Evolutionary conservation across 2,113 vertebrate species (phyloP), one percentile per base, ranked within the genome.

Genomic region (human (Homo sapiens)): DNA sequence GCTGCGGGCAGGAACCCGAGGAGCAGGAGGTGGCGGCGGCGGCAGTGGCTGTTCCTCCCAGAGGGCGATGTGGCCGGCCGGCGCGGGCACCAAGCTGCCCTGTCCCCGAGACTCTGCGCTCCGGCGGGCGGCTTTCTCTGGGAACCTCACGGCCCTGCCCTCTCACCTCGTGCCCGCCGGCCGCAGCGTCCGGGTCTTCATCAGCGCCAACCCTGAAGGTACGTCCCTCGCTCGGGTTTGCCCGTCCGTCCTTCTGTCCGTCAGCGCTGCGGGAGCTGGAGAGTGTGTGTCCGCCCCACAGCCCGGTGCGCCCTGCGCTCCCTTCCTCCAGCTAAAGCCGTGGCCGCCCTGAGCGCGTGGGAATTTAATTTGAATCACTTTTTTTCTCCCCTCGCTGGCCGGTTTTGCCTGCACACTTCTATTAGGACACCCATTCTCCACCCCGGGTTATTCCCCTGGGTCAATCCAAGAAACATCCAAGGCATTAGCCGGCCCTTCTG

Each of bases 181-280:
- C 96, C 99, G 99, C 97, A 99, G 99, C 96, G 99, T 99, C 94
- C 99, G 99, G 23, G 99, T 99, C 97, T 99, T 99, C 99, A 99
- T 99, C 98, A 99, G 99, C 97, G 98, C 99, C 98, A 99, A 99
- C 98, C 99, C 99, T 89, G 99, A 99, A 99, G 99, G 99, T 99
- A 99, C 99, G 95, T 43, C 8, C 35, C n/a, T n/a, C 11, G 23
- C 66, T 17, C 1, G n/a, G 25, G 2, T 20, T 6, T 6, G 50
- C 43, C 35, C 0, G 52, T 68, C 45, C 0, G 79, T 45, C 73
- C 27, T 25, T 30, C 22, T 2, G 57, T 84, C 32, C 0, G 68
- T 40, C 55, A 14, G 5, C 23, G n/a, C 83, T 0, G 43, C n/a
- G 16, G 20, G 3, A 75, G 9, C 75, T 18, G 14, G 20, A 3